Conservation (phyloP, 2,888 invertebrate species). For the Apodemia mormo region DNA sequence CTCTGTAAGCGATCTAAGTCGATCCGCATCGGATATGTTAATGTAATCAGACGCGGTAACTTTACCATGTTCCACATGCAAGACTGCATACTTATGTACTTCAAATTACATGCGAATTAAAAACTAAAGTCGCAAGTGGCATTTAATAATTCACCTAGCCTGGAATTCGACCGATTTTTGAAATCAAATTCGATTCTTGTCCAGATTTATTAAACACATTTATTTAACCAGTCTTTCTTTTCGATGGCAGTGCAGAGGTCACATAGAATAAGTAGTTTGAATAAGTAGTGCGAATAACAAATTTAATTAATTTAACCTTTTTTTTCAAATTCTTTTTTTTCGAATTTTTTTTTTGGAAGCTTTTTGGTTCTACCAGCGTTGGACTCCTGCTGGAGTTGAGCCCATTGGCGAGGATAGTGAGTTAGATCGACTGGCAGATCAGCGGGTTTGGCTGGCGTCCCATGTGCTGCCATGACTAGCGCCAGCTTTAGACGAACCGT, state of each 20-base stretch:
- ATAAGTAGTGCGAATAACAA: no score
- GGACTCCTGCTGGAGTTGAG: background rate
- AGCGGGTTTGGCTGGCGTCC: no score
- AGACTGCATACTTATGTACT: background rate
- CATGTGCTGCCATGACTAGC: background rate
- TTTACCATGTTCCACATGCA: background rate
- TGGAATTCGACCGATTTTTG: background rate
- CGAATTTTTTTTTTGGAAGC: no score
- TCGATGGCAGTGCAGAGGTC: conserved; percentile 18
- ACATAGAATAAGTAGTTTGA: no score
- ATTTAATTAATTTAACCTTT: no score
- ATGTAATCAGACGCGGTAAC: background rate
- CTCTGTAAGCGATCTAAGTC: background rate
- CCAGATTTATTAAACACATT: no score
- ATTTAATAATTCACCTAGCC: background rate
- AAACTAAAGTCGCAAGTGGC: background rate
- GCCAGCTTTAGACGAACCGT: background rate
- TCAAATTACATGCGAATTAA: background rate
- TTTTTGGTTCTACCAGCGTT: background rate
- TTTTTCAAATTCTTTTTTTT: no score
- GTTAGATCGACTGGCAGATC: no score
- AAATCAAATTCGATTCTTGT: conserved; percentile 13
- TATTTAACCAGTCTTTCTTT: no score
- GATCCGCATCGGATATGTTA: background rate
- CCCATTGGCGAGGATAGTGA: no score